phyloP scores from a whole-genome alignment of 2,797 vertebrate genomes.

The Pseudomugil gertrudae region DNA sequence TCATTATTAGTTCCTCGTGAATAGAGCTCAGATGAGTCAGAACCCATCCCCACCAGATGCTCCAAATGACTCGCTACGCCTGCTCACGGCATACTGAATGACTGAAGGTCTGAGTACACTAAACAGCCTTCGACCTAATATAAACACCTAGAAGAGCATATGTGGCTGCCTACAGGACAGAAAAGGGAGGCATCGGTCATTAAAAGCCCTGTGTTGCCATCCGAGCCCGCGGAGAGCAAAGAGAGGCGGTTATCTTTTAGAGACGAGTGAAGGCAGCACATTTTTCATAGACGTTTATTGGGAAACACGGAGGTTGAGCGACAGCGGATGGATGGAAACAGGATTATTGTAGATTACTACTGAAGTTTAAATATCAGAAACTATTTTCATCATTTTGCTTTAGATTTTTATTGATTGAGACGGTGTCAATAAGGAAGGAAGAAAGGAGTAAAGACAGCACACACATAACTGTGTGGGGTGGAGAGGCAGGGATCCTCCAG shows the following conservation, averaged over 20 bases:
- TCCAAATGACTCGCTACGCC: conserved; percentile 15
- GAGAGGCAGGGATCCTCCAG: no score
- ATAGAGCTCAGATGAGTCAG: conserved; percentile 37
- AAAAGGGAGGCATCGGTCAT: conserved; percentile 46
- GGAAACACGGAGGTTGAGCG: not conserved
- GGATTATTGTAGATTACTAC: not conserved
- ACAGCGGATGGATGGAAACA: not conserved
- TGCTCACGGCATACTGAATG: conserved; percentile 42
- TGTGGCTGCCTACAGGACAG: conserved; percentile 34
- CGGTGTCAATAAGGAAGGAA: no score
- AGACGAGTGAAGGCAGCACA: conserved; percentile 4
- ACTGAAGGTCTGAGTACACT: conserved; percentile 46
- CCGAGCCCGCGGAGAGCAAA: conserved; percentile 12
- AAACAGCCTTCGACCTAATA: conserved; percentile 51
- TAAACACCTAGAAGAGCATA: conserved; percentile 66
- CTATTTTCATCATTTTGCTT: no score
- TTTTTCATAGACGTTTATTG: conserved; percentile 13
- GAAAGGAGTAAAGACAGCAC: no score
- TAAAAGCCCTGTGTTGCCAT: conserved; percentile 5
- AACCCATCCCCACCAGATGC: conserved; percentile 14
- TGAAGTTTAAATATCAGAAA: not conserved
- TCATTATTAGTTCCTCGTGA: not conserved
- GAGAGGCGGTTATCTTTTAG: not conserved
- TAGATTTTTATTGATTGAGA: no score
- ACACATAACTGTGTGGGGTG: no score